phyloP scores from a whole-genome alignment of 2,888 invertebrate genomes.

The Apamea crenata region DNA sequence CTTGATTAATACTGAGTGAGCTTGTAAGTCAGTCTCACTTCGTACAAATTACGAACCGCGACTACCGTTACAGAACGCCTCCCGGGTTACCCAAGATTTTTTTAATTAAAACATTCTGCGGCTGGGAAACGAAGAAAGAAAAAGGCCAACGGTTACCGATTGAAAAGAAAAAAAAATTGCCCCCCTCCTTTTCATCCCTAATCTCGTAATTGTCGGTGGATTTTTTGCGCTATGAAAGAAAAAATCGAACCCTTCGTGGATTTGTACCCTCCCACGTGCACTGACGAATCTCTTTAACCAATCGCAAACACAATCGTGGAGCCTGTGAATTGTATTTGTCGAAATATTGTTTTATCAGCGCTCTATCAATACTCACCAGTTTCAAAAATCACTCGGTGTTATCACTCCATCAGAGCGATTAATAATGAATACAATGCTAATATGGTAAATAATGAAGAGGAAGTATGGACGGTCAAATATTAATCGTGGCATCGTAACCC shows the following conservation, averaged over 20 bases:
- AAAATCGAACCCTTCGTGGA: slow-evolving; percentile 84
- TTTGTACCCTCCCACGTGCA: slow-evolving; percentile 86
- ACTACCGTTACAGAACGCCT: slow-evolving; percentile 68
- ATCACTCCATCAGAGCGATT: slow-evolving; percentile 70
- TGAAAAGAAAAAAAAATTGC: slow-evolving; percentile 77
- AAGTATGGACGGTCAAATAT: slow-evolving; percentile 73
- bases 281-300: slow-evolving; percentile 80
- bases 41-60: slow-evolving; percentile 73
- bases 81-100: slow-evolving; percentile 72
- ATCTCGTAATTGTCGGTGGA: slow-evolving; percentile 87
- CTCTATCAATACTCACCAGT: slow-evolving; percentile 67
- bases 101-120: slow-evolving; percentile 83
- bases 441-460: slow-evolving; percentile 69
- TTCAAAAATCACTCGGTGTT: slow-evolving; percentile 68
- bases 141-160: slow-evolving; percentile 79
- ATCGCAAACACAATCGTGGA: slow-evolving; percentile 77
- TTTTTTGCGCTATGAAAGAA: slow-evolving; percentile 82
- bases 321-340: slow-evolving; percentile 77
- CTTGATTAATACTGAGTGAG: slow-evolving; percentile 73
- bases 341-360: slow-evolving; percentile 78
- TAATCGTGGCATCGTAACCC: slow-evolving; percentile 68
- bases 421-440: slow-evolving; percentile 71
- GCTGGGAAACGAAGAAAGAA: slow-evolving; percentile 73
- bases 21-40: slow-evolving; percentile 68
- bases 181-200: slow-evolving; percentile 83